Evolutionary conservation across 2,797 vertebrate species (phyloP).

Genomic region (Odontamblyopus rebecca): DNA sequence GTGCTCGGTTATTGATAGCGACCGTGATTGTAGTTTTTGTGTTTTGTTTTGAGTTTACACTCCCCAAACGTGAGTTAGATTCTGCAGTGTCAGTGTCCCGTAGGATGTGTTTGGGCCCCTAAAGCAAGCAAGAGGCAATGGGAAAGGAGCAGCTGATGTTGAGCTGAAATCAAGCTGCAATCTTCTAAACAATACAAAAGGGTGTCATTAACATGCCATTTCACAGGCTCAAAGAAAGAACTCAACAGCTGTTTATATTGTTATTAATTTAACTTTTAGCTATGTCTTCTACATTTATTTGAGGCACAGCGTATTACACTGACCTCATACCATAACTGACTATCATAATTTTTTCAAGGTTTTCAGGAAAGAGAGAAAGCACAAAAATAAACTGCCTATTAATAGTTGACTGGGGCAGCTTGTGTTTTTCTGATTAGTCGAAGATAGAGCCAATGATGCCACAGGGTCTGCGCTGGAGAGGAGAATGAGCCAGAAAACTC

Average conservation of each 20-base stretch:
- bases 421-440: too few species aligned
- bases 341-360: too few species aligned
- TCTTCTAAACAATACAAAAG: slow-evolving; percentile 42
- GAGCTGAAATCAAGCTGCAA: slow-evolving; percentile 44
- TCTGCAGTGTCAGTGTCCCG: slow-evolving; percentile 61
- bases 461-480: too few species aligned
- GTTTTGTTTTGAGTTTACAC: slow-evolving; percentile 22
- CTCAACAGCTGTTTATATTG: neutral
- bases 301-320: neutral
- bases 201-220: slow-evolving; percentile 69
- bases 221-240: slow-evolving; percentile 33
- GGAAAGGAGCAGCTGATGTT: slow-evolving; percentile 52
- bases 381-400: too few species aligned
- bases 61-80: slow-evolving; percentile 44
- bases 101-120: slow-evolving; percentile 57
- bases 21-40: slow-evolving; percentile 33
- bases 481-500: too few species aligned
- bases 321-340: neutral
- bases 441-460: too few species aligned
- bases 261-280: neutral
- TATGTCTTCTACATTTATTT: neutral
- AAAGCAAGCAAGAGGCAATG: slow-evolving; percentile 43
- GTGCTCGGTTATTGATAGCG: slow-evolving; percentile 53
- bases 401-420: too few species aligned
- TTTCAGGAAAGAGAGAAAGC: too few species aligned